Conservation (phyloP, 53 echinoderm and acorn worm genomes). For the Echinarachnius parma region DNA sequence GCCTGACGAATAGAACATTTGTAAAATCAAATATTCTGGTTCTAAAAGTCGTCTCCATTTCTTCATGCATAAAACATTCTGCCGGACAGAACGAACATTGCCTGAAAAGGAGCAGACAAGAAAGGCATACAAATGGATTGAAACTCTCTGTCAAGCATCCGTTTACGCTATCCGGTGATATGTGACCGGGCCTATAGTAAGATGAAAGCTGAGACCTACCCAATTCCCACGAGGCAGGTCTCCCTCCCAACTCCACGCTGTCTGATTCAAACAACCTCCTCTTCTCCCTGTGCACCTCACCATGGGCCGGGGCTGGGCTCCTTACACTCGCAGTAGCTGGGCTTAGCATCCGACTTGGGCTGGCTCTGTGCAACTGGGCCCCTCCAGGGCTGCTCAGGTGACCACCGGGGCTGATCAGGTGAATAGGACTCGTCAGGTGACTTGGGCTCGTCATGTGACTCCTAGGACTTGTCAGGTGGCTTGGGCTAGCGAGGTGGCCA, state of each 20-base stretch:
- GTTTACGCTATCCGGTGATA: no score
- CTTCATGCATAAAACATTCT: no score
- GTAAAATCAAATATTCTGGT: no score
- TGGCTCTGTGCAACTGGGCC: background rate
- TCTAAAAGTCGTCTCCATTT: no score
- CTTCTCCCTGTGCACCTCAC: constrained; percentile 41
- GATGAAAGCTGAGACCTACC: no score
- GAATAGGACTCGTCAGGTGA: constrained; percentile 24
- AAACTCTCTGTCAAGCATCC: no score
- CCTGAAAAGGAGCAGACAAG: no score
- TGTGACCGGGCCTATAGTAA: no score
- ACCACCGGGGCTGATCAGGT: background rate
- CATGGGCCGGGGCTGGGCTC: constrained; percentile 6
- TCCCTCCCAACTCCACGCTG: constrained; percentile 4
- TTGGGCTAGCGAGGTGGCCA: constrained; percentile 18
- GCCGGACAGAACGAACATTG: background rate
- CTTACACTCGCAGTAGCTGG: constrained; percentile 3
- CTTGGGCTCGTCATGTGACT: constrained; percentile 37
- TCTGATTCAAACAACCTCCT: constrained; percentile 29
- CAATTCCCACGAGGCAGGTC: constrained; percentile 18
- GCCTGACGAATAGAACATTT: no score
- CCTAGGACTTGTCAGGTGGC: constrained; percentile 35
- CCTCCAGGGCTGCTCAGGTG: background rate
- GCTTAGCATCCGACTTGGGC: constrained; percentile 40
- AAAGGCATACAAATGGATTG: no score